Evolutionary conservation across 2,888 invertebrate species (phyloP).

Genomic region (Heteromurus nitidus): DNA sequence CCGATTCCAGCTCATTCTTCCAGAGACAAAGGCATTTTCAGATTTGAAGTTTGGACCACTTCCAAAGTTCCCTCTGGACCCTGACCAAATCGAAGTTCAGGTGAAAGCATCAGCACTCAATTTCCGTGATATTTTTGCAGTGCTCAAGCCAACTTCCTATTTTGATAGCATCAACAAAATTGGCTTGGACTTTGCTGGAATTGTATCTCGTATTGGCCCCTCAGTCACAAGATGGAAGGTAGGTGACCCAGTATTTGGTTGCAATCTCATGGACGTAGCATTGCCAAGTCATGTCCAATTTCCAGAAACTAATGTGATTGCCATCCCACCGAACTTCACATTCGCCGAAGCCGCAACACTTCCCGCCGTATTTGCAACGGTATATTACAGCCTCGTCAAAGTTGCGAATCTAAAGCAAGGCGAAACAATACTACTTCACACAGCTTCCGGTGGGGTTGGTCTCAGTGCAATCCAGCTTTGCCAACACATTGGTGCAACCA

Average conservation of each 20-base stretch:
- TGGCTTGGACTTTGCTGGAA: slow-evolving; percentile 53
- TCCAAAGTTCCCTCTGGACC: slow-evolving; percentile 74
- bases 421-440: slow-evolving; percentile 51
- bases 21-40: slow-evolving; percentile 28
- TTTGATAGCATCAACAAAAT: slow-evolving; percentile 42
- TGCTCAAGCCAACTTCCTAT: slow-evolving; percentile 44
- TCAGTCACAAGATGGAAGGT: slow-evolving; percentile 77
- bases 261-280: slow-evolving; percentile 17
- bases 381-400: slow-evolving; percentile 19
- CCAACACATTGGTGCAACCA: slow-evolving; percentile 32
- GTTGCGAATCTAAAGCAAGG: slow-evolving; percentile 31
- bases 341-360: slow-evolving; percentile 26
- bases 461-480: slow-evolving; percentile 40
- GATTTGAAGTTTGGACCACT: slow-evolving; percentile 41
- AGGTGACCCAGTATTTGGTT: slow-evolving; percentile 81
- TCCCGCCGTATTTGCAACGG: slow-evolving; percentile 28
- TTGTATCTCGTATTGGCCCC: slow-evolving; percentile 12
- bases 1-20: slow-evolving; percentile 32
- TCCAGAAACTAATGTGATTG: neutral
- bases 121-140: slow-evolving; percentile 54
- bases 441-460: slow-evolving; percentile 56
- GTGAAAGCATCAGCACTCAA: slow-evolving; percentile 43
- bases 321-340: neutral
- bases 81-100: slow-evolving; percentile 45
- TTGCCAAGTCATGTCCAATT: slow-evolving; percentile 37